These are phyloP conservation scores for Patella depressa DNA, from an alignment of 2,888 invertebrate genomes.

Conservation along the genomic window DNA sequence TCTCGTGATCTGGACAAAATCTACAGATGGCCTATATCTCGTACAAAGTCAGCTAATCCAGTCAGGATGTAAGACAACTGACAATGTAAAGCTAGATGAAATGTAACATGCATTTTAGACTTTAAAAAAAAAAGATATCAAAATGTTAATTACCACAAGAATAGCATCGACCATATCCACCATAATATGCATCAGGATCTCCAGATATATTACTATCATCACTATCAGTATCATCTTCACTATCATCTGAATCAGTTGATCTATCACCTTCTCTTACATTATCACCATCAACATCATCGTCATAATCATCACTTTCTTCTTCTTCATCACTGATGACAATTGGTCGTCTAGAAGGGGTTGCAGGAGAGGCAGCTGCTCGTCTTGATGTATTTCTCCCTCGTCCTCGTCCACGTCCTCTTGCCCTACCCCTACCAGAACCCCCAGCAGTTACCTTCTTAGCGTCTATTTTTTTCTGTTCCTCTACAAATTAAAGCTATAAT, in stretches of 20 bases:
- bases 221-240: constrained; percentile 19
- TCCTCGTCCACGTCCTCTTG: constrained; percentile 13
- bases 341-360: background rate
- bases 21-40: too few species aligned
- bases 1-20: too few species aligned
- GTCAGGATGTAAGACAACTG: background rate
- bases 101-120: too few species aligned
- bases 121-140: background rate
- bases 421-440: constrained; percentile 25
- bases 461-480: constrained; percentile 47
- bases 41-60: background rate
- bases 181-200: constrained; percentile 74
- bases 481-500: constrained; percentile 30
- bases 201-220: constrained; percentile 36
- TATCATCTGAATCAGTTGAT: constrained; percentile 17
- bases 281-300: constrained; percentile 15
- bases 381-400: background rate
- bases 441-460: constrained; percentile 26
- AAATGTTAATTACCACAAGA: constrained; percentile 72
- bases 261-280: constrained; percentile 23
- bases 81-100: background rate
- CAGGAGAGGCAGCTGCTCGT: background rate
- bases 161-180: constrained; percentile 78
- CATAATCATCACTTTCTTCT: constrained; percentile 21
- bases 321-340: constrained; percentile 27